Evolutionary conservation across 2,888 invertebrate species (phyloP).

Genomic region (Stenolophus ochropezus): DNA sequence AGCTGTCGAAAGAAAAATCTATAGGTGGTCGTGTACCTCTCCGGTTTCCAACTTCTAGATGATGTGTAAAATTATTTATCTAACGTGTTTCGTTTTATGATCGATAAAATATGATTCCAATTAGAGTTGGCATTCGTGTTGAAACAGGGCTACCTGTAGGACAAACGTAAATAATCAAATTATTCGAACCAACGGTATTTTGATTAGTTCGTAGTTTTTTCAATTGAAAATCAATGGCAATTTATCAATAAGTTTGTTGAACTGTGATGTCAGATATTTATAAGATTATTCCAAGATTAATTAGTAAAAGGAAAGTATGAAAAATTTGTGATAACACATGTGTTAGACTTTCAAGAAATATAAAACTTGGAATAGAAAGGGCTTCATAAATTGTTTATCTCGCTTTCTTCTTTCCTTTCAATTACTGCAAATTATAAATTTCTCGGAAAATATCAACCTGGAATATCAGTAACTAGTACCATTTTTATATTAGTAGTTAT

Average conservation of each 20-base stretch:
- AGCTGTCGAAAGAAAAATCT: conserved; percentile 44
- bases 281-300: conserved; percentile 20
- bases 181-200: conserved; percentile 40
- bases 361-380: conserved; percentile 30
- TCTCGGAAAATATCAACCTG: background rate
- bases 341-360: conserved; percentile 20
- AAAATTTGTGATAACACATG: conserved; percentile 32
- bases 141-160: conserved; percentile 42
- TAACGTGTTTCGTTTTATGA: conserved; percentile 56
- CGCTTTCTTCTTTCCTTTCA: conserved; percentile 15
- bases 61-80: conserved; percentile 46
- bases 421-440: background rate
- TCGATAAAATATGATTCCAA: conserved; percentile 59
- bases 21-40: conserved; percentile 53
- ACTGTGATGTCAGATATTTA: conserved; percentile 17
- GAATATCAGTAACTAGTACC: background rate
- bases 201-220: no score
- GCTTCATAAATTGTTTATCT: conserved; percentile 30
- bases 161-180: conserved; percentile 51
- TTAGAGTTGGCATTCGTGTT: conserved; percentile 55
- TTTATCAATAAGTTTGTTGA: conserved; percentile 35
- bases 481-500: no score
- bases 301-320: conserved; percentile 33
- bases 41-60: conserved; percentile 41
- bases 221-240: no score